These are phyloP conservation scores for Myotis planiceps DNA, from an alignment of 2,797 vertebrate species.

Conservation along the genomic window DNA sequence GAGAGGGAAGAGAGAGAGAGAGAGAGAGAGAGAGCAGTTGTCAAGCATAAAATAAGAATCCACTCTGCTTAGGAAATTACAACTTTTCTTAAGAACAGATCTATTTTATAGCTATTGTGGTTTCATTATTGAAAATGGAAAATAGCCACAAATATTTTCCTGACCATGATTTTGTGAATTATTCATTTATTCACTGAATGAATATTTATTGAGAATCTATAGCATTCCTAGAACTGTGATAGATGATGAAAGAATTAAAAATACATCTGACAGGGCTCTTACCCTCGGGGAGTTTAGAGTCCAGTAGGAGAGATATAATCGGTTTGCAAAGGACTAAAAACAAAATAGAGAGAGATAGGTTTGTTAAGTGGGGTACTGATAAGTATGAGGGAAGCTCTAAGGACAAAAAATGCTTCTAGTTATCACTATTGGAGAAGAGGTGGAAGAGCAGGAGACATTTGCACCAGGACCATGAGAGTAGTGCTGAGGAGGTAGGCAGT, in stretches of 20 bases:
- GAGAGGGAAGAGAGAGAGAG: conserved; percentile 42
- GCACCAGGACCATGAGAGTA: background rate
- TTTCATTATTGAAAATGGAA: conserved; percentile 62
- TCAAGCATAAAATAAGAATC: conserved; percentile 65
- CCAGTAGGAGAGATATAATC: conserved; percentile 16
- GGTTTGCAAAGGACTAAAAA: background rate
- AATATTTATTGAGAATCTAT: conserved; percentile 37
- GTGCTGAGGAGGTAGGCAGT: background rate
- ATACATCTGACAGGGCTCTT: conserved; percentile 63
- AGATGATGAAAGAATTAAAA: conserved; percentile 68
- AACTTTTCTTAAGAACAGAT: too few relatives aligned
- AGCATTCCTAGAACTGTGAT: background rate
- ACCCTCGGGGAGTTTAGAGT: conserved; percentile 66
- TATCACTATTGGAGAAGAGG: background rate
- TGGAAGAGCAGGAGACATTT: background rate
- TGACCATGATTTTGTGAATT: background rate
- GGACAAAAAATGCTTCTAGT: background rate
- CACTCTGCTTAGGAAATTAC: too few relatives aligned
- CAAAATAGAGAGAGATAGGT: background rate
- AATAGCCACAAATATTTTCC: conserved; percentile 48
- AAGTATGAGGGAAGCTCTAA: background rate
- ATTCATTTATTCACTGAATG: conserved; percentile 38
- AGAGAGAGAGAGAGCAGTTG: conserved; percentile 42
- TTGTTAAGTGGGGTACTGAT: background rate
- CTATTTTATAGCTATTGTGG: background rate